Conservation (phyloP, 2,888 invertebrate genomes). For the Thereva nobilitata region DNA sequence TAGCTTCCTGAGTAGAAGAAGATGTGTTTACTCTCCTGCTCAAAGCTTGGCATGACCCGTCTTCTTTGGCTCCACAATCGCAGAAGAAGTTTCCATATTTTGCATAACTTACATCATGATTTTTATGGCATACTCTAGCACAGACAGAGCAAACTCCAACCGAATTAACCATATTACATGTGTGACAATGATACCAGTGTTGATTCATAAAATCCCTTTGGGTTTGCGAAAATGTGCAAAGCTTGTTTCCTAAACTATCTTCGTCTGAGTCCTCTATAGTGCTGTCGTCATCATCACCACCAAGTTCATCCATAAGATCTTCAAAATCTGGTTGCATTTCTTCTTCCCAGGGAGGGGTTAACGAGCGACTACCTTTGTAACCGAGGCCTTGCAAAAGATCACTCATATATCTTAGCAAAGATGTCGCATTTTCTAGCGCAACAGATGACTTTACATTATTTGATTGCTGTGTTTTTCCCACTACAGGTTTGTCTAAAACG, state of each 20-base stretch:
- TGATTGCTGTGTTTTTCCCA: slow-evolving; percentile 44
- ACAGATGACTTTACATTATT: slow-evolving; percentile 48
- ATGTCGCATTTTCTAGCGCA: slow-evolving; percentile 78
- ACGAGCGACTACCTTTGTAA: slow-evolving; percentile 59
- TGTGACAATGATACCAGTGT: slow-evolving; percentile 99
- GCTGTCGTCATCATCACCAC: slow-evolving; percentile 91
- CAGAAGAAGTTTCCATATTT: slow-evolving; percentile 99
- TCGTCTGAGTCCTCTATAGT: slow-evolving; percentile 72
- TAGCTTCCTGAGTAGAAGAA: slow-evolving; percentile 25
- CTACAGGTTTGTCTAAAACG: slow-evolving; percentile 50
- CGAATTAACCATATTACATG: slow-evolving; percentile 97
- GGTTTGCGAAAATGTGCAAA: slow-evolving; percentile 96
- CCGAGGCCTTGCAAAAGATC: slow-evolving; percentile 63
- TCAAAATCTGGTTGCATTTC: slow-evolving; percentile 76
- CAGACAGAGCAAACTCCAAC: slow-evolving; percentile 98
- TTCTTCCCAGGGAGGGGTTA: slow-evolving; percentile 79
- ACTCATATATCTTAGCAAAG: slow-evolving; percentile 81
- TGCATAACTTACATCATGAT: slow-evolving; percentile 95
- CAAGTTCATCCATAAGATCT: slow-evolving; percentile 82
- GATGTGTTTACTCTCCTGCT: slow-evolving; percentile 51
- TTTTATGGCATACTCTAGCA: slow-evolving; percentile 94
- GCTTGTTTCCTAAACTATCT: slow-evolving; percentile 63
- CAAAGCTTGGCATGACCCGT: slow-evolving; percentile 71
- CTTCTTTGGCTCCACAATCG: slow-evolving; percentile 97
- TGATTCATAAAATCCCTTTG: slow-evolving; percentile 98